These are phyloP conservation scores for Phortica okadai DNA, from an alignment of 2,888 invertebrate genomes.

Conservation along the genomic window DNA sequence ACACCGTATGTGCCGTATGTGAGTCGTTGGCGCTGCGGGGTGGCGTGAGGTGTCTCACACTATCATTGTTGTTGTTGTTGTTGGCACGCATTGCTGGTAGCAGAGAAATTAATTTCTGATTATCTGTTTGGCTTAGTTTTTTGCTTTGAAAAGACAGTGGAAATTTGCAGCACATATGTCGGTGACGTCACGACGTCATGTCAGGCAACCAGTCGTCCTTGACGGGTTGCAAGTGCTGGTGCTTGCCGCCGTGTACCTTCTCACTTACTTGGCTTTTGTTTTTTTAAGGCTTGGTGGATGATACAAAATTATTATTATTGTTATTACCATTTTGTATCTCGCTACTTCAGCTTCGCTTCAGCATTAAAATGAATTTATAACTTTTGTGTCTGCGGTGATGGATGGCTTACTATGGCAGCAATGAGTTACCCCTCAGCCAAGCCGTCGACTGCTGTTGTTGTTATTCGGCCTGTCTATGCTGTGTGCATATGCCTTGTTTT, in stretches of 20 bases:
- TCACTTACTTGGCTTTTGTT: conserved; percentile 40
- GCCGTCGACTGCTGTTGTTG: not conserved
- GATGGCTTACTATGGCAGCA: conserved; percentile 47
- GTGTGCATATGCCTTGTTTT: conserved; percentile 68
- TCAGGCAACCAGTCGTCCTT: conserved; percentile 58
- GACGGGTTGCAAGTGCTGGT: conserved; percentile 57
- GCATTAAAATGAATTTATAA: conserved; percentile 42
- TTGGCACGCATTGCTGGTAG: conserved; percentile 51
- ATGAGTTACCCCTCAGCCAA: not conserved
- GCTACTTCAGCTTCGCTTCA: conserved; percentile 44
- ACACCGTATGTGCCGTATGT: no score
- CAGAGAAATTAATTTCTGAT: conserved; percentile 76
- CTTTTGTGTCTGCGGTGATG: conserved; percentile 51
- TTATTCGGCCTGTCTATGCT: conserved; percentile 13
- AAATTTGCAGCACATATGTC: conserved; percentile 61
- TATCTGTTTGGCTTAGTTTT: conserved; percentile 72
- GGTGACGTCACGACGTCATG: conserved; percentile 48
- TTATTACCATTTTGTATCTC: conserved; percentile 49
- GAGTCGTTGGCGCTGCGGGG: no score
- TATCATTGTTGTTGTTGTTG: not conserved
- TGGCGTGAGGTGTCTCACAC: not conserved
- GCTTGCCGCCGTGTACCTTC: conserved; percentile 41
- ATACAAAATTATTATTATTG: conserved; percentile 58
- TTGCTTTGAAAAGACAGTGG: conserved; percentile 34
- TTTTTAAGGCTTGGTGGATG: conserved; percentile 17